Evolutionary conservation across 2,888 invertebrate species (phyloP).

Genomic region (Emmelina monodactyla): DNA sequence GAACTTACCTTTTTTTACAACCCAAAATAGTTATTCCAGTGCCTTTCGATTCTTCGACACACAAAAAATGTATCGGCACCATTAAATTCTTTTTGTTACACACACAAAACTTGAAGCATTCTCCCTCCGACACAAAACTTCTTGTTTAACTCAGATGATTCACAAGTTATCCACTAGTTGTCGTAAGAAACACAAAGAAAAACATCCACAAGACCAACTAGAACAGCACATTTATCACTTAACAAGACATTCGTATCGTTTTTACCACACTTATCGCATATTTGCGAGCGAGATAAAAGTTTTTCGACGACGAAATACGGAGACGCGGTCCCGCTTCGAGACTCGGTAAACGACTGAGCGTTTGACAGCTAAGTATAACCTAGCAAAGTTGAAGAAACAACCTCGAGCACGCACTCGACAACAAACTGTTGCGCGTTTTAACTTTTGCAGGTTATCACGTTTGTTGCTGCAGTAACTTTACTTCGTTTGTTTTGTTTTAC

Average conservation of each 20-base stretch:
- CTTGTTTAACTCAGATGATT: constrained; percentile 29
- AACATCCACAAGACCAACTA: constrained; percentile 27
- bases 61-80: not conserved
- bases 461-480: constrained; percentile 5
- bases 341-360: constrained; percentile 33
- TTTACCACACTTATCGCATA: constrained; percentile 31
- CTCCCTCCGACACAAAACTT: not conserved
- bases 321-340: constrained; percentile 32
- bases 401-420: constrained; percentile 26
- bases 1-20: constrained; percentile 17
- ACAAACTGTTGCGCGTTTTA: constrained; percentile 37
- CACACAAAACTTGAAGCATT: constrained; percentile 1
- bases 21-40: constrained; percentile 4
- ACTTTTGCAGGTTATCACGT: constrained; percentile 36
- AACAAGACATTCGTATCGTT: constrained; percentile 5
- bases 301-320: constrained; percentile 29
- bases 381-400: constrained; percentile 39
- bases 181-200: constrained; percentile 30
- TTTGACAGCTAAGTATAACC: constrained; percentile 45
- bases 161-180: constrained; percentile 39
- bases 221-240: constrained; percentile 25
- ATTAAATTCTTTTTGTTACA: not conserved
- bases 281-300: constrained; percentile 43
- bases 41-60: not conserved
- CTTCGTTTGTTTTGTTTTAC: constrained; percentile 2